These are phyloP conservation scores for Xiphorhynchus elegans DNA, from an alignment of 2,113 vertebrate species.

Conservation along the genomic window DNA sequence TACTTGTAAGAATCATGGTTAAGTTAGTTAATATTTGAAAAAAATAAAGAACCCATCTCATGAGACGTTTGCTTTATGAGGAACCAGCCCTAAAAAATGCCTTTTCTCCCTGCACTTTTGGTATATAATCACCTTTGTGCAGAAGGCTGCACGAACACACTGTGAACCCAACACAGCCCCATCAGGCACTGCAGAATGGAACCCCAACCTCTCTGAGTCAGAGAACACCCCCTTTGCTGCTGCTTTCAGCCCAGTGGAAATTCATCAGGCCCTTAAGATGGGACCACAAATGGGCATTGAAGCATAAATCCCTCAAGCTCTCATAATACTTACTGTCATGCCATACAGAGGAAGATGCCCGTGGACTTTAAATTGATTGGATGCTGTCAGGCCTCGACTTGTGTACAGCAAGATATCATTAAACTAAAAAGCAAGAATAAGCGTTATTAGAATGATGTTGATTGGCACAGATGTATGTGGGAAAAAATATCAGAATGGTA, in stretches of 20 bases:
- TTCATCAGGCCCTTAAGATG: not conserved
- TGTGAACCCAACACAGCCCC: not conserved
- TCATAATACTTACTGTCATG: slow-evolving; percentile 88
- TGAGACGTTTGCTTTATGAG: not conserved
- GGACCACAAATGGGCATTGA: not conserved
- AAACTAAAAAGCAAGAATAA: slow-evolving; percentile 80
- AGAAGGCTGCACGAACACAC: not conserved
- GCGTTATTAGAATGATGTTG: not conserved
- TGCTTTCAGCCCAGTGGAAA: not conserved
- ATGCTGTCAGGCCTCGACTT: slow-evolving; percentile 90
- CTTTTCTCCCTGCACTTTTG: fast-evolving
- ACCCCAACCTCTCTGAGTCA: not conserved
- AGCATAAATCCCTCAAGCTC: not conserved
- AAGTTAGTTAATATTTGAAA: not conserved
- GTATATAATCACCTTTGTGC: not conserved
- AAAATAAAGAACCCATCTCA: not conserved
- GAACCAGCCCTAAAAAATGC: not conserved
- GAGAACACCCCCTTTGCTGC: not conserved
- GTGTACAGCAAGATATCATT: slow-evolving; percentile 93
- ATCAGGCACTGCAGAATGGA: not conserved
- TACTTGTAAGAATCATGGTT: not conserved
- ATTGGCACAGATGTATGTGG: not conserved
- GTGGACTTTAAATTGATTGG: slow-evolving; percentile 96
- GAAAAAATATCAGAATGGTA: not conserved
- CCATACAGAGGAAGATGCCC: slow-evolving; percentile 90